Percentiles rank a stretch among this genome's conserved stretches.
phyloP scores from a whole-genome alignment of 2,797 vertebrate genomes.

The Tinamus major region DNA sequence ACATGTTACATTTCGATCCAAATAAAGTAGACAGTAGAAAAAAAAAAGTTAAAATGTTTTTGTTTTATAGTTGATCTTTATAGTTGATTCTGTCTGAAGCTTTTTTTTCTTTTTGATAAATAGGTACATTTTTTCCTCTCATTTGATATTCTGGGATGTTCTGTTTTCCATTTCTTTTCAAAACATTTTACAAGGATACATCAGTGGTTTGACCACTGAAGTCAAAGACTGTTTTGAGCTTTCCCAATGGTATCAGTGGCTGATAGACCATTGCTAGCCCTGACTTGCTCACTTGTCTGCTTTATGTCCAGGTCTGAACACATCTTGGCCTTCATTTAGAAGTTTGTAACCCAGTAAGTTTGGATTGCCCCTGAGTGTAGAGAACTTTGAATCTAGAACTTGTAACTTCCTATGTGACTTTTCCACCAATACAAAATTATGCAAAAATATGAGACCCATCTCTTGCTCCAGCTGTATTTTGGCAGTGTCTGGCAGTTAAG shows the following conservation, averaged over 20 bases:
- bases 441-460: not conserved
- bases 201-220: not conserved
- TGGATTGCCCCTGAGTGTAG: not conserved
- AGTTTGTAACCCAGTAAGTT: not conserved
- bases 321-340: not conserved
- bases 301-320: not conserved
- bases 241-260: not conserved
- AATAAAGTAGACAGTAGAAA: not conserved
- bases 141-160: not conserved
- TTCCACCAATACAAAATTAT: not conserved
- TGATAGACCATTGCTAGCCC: not conserved
- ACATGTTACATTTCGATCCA: not conserved
- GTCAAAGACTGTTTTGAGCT: not conserved
- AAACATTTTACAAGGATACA: not conserved
- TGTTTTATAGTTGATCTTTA: not conserved
- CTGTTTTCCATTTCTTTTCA: not conserved
- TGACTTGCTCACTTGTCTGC: not conserved
- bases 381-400: not conserved
- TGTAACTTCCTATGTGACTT: not conserved
- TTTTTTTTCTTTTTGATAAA: not conserved
- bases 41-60: not conserved
- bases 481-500: not conserved
- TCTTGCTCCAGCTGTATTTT: not conserved
- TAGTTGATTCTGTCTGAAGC: not conserved
- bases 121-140: not conserved